Conservation (phyloP, 2,888 invertebrate genomes). For the Miltochrista miniata region DNA sequence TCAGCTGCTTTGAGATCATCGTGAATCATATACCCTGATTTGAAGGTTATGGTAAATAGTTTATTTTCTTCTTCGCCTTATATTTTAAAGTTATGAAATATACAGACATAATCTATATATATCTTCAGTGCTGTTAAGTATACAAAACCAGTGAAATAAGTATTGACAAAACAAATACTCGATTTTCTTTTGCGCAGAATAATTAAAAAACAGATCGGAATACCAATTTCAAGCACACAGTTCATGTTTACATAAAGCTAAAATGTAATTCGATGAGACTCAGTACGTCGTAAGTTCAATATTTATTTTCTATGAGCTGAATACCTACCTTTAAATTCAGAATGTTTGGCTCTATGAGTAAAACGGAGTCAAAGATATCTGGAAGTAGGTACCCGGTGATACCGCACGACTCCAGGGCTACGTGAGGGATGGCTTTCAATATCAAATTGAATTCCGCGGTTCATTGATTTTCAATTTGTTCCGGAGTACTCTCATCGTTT, state of each 20-base stretch:
- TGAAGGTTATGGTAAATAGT: too few species aligned
- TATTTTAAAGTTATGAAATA: too few species aligned
- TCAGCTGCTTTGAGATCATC: too few species aligned
- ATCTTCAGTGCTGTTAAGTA: too few species aligned
- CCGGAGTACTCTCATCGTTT: constrained; percentile 69
- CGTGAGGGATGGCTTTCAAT: constrained; percentile 81
- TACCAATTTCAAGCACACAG: constrained; percentile 24
- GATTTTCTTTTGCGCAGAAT: not conserved
- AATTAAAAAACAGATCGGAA: constrained; percentile 19
- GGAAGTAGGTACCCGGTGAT: constrained; percentile 62
- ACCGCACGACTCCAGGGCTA: constrained; percentile 54
- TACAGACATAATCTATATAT: too few species aligned
- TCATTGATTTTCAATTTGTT: constrained; percentile 85
- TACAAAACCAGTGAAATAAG: too few species aligned
- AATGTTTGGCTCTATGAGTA: constrained; percentile 65
- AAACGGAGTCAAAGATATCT: constrained; percentile 70
- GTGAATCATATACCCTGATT: too few species aligned
- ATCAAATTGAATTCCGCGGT: constrained; percentile 87
- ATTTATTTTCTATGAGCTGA: constrained; percentile 28
- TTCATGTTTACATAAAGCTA: constrained; percentile 28
- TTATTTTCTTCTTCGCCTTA: too few species aligned
- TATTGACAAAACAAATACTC: too few species aligned
- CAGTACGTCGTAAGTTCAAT: constrained; percentile 35
- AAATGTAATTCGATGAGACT: constrained; percentile 31
- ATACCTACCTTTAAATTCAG: constrained; percentile 41